Percentiles rank a stretch among this genome's conserved stretches.
These are phyloP conservation scores for Corbicula japonica DNA, from an alignment of 2,888 invertebrate species.

Conservation along the genomic window DNA sequence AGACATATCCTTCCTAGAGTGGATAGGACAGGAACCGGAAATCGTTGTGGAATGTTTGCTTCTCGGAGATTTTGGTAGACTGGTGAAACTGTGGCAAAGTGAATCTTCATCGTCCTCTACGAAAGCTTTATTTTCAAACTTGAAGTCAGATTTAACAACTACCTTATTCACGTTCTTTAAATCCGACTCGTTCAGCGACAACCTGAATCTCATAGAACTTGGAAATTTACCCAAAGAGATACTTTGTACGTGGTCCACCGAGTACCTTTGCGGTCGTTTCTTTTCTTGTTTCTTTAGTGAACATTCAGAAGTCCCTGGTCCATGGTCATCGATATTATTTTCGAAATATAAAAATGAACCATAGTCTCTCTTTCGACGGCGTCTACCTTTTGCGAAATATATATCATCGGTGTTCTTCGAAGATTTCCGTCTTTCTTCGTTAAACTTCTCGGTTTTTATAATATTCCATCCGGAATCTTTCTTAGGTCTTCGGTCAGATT, in stretches of 20 bases:
- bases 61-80: too few species aligned
- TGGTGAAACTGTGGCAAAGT: too few species aligned
- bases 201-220: conserved; percentile 44
- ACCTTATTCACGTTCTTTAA: conserved; percentile 29
- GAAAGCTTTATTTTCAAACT: conserved; percentile 25
- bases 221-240: conserved; percentile 50
- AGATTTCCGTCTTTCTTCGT: conserved; percentile 21
- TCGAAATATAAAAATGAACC: conserved; percentile 67
- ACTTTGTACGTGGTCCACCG: conserved; percentile 52
- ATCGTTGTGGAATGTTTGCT: too few species aligned
- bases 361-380: conserved; percentile 50
- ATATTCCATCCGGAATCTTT: conserved; percentile 27
- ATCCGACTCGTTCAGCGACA: conserved; percentile 52
- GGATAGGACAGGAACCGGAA: too few species aligned
- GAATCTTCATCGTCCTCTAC: neutral
- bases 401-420: conserved; percentile 15
- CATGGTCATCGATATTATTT: conserved; percentile 7
- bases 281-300: neutral
- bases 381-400: conserved; percentile 34
- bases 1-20: too few species aligned
- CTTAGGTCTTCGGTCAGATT: neutral
- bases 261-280: conserved; percentile 12
- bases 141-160: conserved; percentile 54
- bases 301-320: neutral
- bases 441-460: conserved; percentile 25